A percentile compares a stretch with the other conserved stretches of the same genome.
These are phyloP conservation scores for Schizopygopsis malacanthus DNA, from an alignment of 2,797 vertebrate species.

Conservation along the genomic window DNA sequence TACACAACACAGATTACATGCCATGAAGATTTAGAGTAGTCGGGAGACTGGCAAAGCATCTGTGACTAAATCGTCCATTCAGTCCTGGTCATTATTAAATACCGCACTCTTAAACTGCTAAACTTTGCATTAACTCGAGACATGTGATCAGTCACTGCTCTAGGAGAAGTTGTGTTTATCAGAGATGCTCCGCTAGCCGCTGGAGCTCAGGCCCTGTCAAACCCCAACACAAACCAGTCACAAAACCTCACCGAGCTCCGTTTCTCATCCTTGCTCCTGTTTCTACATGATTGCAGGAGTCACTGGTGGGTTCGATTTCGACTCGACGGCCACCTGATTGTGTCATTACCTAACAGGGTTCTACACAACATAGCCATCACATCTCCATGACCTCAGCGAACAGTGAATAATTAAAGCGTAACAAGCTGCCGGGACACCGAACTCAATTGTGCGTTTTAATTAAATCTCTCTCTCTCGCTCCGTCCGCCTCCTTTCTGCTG, in stretches of 20 bases:
- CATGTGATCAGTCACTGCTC: not conserved
- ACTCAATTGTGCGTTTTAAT: slow-evolving; percentile 69
- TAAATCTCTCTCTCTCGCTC: slow-evolving; percentile 54
- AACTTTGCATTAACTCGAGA: not conserved
- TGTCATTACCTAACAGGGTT: slow-evolving; percentile 61
- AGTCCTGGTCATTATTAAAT: slow-evolving; percentile 9
- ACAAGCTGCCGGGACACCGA: slow-evolving; percentile 71
- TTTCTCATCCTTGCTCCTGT: slow-evolving; percentile 50
- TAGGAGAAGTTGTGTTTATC: not conserved
- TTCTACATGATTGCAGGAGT: slow-evolving; percentile 69
- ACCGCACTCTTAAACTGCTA: not conserved
- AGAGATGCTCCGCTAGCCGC: not conserved
- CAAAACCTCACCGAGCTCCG: slow-evolving; percentile 32
- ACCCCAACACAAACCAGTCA: not conserved
- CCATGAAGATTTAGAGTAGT: not conserved
- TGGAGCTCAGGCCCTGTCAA: slow-evolving; percentile 1
- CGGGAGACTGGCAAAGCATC: not conserved
- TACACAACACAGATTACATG: not conserved
- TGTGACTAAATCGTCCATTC: slow-evolving; percentile 4
- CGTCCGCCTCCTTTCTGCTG: slow-evolving; percentile 25
- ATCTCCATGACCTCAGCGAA: slow-evolving; percentile 57
- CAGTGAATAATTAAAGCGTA: slow-evolving; percentile 75
- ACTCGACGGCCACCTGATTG: slow-evolving; percentile 62
- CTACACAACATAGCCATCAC: slow-evolving; percentile 47
- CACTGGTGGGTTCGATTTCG: slow-evolving; percentile 73